These are phyloP conservation scores for Hartigia nigra DNA, from an alignment of 2,888 invertebrate genomes.

Conservation along the genomic window DNA sequence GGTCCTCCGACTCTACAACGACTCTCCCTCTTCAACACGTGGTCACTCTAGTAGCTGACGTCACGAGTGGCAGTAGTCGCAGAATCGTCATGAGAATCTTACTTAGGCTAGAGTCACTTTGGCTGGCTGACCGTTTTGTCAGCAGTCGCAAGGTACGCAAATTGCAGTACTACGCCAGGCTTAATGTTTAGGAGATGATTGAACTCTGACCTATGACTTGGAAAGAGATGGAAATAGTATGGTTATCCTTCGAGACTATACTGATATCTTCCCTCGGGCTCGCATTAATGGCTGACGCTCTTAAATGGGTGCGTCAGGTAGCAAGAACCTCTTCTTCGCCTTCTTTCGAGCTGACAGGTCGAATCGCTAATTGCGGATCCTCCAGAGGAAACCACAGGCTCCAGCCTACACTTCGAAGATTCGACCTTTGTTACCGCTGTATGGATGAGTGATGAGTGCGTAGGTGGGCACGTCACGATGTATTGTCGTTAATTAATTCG, in stretches of 20 bases:
- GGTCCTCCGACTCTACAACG: slow-evolving; percentile 29
- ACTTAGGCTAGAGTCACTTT: slow-evolving; percentile 5
- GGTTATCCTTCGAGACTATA: neutral
- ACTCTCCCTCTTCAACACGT: slow-evolving; percentile 51
- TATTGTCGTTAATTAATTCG: slow-evolving; percentile 3
- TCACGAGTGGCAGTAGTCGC: slow-evolving; percentile 36
- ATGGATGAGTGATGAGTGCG: slow-evolving; percentile 7
- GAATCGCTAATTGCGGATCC: neutral
- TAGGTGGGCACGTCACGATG: neutral
- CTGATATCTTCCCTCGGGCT: neutral
- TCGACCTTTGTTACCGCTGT: slow-evolving; percentile 1
- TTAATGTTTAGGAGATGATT: neutral
- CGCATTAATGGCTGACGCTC: neutral
- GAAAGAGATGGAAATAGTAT: neutral
- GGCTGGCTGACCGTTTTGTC: neutral
- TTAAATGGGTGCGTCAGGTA: neutral
- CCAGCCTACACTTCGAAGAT: neutral
- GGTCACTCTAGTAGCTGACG: slow-evolving; percentile 50
- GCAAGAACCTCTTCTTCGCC: neutral
- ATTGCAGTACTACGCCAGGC: neutral
- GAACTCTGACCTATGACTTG: neutral
- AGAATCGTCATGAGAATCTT: slow-evolving; percentile 46
- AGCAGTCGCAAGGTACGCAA: neutral
- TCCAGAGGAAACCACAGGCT: neutral
- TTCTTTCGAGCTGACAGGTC: neutral